These are phyloP conservation scores for Furnarius figulus DNA, from an alignment of 2,113 vertebrate species.

Conservation along the genomic window DNA sequence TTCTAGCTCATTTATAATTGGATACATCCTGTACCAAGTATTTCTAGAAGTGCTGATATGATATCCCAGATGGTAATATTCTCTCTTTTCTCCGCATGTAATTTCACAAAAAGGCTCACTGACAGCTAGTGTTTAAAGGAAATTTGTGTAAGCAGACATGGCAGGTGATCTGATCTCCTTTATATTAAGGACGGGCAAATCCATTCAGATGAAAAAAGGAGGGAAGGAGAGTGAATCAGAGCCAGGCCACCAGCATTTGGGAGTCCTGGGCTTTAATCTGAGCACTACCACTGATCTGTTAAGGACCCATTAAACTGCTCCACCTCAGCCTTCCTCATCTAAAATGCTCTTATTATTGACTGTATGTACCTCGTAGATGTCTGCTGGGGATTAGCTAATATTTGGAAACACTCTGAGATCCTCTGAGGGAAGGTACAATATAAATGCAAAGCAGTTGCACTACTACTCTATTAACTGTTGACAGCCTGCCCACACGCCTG, in stretches of 20 bases:
- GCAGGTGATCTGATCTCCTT: constrained; percentile 32
- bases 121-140: constrained; percentile 48
- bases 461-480: constrained; percentile 32
- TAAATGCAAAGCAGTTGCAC: constrained; percentile 49
- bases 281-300: constrained; percentile 16
- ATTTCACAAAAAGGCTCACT: constrained; percentile 52
- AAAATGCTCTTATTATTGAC: constrained; percentile 45
- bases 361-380: constrained; percentile 9
- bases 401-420: constrained; percentile 44
- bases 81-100: constrained; percentile 19
- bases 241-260: background rate
- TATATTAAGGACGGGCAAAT: background rate
- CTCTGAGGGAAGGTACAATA: constrained; percentile 55
- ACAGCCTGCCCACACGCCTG: background rate
- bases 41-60: constrained; percentile 57
- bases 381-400: constrained; percentile 47
- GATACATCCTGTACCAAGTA: constrained; percentile 57
- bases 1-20: constrained; percentile 57
- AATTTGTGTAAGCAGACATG: constrained; percentile 4
- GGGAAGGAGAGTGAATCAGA: background rate
- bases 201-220: background rate
- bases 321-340: constrained; percentile 28
- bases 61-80: constrained; percentile 60
- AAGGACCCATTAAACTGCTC: background rate
- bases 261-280: constrained; percentile 37